Conservation (phyloP, 2,888 invertebrate genomes). For the Cantharis rustica region DNA sequence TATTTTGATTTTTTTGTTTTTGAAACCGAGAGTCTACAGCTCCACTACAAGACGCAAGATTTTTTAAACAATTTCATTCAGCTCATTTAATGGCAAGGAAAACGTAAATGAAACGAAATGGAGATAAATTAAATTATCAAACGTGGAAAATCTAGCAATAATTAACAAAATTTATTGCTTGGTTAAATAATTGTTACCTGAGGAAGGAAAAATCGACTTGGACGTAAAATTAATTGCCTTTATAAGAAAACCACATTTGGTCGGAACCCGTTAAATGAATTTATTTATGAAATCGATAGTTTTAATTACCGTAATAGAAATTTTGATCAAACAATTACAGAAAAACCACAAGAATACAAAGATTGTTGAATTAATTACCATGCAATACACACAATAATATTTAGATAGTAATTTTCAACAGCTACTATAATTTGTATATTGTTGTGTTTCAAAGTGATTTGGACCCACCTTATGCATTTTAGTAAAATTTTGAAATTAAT, state of each 20-base stretch:
- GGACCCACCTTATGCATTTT: too few species aligned
- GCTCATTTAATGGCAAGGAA: not conserved
- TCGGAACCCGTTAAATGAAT: not conserved
- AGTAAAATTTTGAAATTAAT: too few species aligned
- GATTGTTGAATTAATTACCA: not conserved
- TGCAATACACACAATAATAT: not conserved
- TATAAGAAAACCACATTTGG: not conserved
- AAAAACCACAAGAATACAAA: not conserved
- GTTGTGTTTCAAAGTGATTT: too few species aligned
- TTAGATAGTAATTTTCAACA: too few species aligned
- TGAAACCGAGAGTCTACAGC: too few species aligned
- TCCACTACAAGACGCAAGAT: too few species aligned
- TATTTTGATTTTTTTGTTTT: too few species aligned
- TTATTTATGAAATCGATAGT: not conserved
- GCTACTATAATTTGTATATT: too few species aligned
- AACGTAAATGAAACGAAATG: not conserved
- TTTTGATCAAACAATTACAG: not conserved
- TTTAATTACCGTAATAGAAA: not conserved
- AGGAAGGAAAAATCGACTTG: not conserved
- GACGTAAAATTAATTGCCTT: not conserved
- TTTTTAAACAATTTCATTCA: too few species aligned
- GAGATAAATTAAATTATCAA: not conserved
- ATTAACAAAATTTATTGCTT: slow-evolving; percentile 1
- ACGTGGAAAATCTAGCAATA: not conserved
- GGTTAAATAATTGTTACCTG: not conserved